A percentile compares a stretch with the other conserved stretches of the same genome.
Conservation (phyloP, 2,888 invertebrate genomes). For the Synanthedon formicaeformis region DNA sequence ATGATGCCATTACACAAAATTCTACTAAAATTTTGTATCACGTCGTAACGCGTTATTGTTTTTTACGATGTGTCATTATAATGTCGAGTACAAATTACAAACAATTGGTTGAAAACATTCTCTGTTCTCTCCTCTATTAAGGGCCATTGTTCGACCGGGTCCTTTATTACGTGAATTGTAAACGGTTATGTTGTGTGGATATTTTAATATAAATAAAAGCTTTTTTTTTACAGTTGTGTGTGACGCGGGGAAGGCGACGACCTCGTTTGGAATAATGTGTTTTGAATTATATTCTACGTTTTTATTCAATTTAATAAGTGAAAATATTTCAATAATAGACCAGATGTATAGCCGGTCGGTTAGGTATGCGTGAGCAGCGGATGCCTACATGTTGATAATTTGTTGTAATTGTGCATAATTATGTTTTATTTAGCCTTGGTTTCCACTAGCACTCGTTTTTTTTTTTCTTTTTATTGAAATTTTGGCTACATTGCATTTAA, state of each 20-base stretch:
- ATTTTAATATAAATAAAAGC: constrained; percentile 1
- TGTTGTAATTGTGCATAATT: constrained; percentile 28
- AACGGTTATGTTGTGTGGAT: neutral
- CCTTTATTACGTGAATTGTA: constrained; percentile 1
- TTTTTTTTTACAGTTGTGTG: neutral
- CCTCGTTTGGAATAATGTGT: neutral
- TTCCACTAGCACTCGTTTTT: constrained; percentile 10
- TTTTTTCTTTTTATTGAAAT: neutral
- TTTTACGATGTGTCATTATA: constrained; percentile 1
- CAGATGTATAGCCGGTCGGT: neutral
- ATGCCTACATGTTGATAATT: constrained; percentile 24
- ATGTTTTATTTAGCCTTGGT: constrained; percentile 24
- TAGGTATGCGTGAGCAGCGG: neutral
- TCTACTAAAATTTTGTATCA: neutral
- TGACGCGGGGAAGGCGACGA: neutral
- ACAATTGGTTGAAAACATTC: neutral
- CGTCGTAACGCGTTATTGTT: neutral
- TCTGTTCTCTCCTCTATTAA: neutral
- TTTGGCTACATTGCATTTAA: neutral
- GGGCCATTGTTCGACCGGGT: neutral
- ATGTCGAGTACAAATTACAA: neutral
- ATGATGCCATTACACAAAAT: constrained; percentile 2
- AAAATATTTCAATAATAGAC: constrained; percentile 4
- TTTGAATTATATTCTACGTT: neutral
- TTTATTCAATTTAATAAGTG: constrained; percentile 1